Base-by-base conservation (phyloP, 2,113 vertebrate genomes). In the Reinhardtius hippoglossoides region DNA sequence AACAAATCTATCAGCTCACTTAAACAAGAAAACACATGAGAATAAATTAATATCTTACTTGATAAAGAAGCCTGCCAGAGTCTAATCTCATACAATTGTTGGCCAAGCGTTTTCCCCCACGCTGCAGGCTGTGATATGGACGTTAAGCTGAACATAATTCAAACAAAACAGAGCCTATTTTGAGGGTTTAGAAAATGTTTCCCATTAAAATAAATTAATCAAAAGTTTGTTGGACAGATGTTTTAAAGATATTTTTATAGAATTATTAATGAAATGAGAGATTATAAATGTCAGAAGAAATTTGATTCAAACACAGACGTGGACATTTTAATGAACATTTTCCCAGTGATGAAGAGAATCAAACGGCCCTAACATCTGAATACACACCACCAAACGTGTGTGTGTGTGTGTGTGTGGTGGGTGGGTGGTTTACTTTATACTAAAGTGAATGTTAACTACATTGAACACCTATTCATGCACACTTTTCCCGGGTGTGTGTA, bases 31-130 rank as follows among this genome's bases (percentile, higher is more conserved):
- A 23, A 54, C 52, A 50, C 42, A 77, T 76, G 50, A 58, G 42
- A 64, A 67, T 64, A 13, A 35, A 80, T 78, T 61, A 18, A 85
- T 82, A 70, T 37, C 23, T 58, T 20, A 52, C 74, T 67, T 79
- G 42, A 80, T 77, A 23, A 78, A 81, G 70, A 76, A 23, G 20
- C 23, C n/a, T 63, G 68, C 65, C 76, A 86, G 66, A 76, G 71
- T 10, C 42, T 69, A 67, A 86, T 75, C 74, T 63, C 75, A 81
- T 82, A 21, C 5, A 42, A 21, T 4, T 63, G 27, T n/a, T 12
- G 5, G 20, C 69, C 67, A 75, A 40, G 42, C 48, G 15, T 54
- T 13, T 12, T 24, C 27, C 21, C 48, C 40, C 3, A 18, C 67
- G n/a, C 67, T 48, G 42, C 48, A 46, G 67, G 26, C 48, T 78